These are phyloP conservation scores for Empidonax traillii DNA, from an alignment of 2,113 vertebrate genomes.

Conservation along the genomic window DNA sequence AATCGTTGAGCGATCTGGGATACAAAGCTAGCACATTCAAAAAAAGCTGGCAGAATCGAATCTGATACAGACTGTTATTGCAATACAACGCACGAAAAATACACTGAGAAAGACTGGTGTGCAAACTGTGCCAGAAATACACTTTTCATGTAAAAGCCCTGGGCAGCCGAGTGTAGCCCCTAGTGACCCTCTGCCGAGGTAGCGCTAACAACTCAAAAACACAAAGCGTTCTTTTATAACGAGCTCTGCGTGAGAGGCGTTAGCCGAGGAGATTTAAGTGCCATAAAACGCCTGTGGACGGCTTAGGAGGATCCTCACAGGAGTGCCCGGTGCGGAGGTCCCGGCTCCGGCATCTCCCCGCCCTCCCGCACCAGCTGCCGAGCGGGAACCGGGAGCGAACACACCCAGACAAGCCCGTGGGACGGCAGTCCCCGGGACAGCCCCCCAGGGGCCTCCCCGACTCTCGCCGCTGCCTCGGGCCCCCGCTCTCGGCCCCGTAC, in stretches of 20 bases:
- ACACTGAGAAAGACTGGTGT: neutral
- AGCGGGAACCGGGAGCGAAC: neutral
- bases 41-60: neutral
- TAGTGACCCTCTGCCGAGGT: neutral
- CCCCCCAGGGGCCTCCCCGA: neutral
- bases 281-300: neutral
- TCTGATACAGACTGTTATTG: neutral
- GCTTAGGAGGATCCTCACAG: neutral
- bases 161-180: neutral
- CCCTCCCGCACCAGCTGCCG: neutral
- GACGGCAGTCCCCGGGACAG: neutral
- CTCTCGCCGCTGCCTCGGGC: neutral
- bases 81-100: neutral
- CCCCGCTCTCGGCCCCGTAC: accelerated
- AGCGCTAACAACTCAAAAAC: neutral
- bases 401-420: neutral
- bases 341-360: accelerated
- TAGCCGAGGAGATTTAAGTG: neutral
- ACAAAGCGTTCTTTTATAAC: neutral
- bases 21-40: neutral
- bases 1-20: neutral
- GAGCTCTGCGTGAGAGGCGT: neutral
- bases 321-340: accelerated
- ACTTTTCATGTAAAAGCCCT: neutral
- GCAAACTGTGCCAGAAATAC: neutral